Percentiles rank a stretch among this genome's conserved stretches.
Evolutionary conservation across 1,140 invertebrate species (phyloP).

Genomic region (Procambarus clarkii): DNA sequence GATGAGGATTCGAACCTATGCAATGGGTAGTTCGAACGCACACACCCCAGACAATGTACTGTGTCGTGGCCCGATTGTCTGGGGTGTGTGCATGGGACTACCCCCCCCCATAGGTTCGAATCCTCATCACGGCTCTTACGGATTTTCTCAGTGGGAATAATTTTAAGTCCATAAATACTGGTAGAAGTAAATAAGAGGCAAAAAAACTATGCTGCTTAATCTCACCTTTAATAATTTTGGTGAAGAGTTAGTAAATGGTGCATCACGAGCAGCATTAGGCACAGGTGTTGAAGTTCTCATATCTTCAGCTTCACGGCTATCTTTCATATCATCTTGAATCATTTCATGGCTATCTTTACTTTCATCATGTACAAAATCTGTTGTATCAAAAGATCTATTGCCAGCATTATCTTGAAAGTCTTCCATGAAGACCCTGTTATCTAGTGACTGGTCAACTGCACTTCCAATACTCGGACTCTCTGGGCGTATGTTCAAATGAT

Average conservation of each 20-base stretch:
- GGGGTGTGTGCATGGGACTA: too few species aligned
- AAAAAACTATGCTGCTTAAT: not conserved
- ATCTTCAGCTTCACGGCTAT: not conserved
- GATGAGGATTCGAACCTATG: too few species aligned
- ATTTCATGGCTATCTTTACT: not conserved
- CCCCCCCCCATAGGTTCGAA: too few species aligned
- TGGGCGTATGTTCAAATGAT: conserved; percentile 34
- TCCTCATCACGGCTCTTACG: too few species aligned
- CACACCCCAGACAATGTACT: too few species aligned
- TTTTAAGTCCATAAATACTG: too few species aligned
- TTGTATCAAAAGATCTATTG: not conserved
- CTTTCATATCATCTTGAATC: not conserved
- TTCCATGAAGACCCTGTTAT: not conserved
- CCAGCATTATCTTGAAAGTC: not conserved
- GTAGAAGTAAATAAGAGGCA: not conserved
- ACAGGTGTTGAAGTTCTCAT: conserved; percentile 32
- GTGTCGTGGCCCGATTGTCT: too few species aligned
- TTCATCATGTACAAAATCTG: not conserved
- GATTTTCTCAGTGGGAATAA: not conserved
- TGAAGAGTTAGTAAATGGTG: not conserved
- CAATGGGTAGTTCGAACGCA: too few species aligned
- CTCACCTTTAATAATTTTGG: conserved; percentile 30
- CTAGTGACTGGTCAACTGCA: not conserved
- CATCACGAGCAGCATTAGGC: not conserved
- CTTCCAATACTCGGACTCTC: conserved; percentile 24